Base-by-base conservation (phyloP, 2,113 vertebrate species). In the Clarias gariepinus region DNA sequence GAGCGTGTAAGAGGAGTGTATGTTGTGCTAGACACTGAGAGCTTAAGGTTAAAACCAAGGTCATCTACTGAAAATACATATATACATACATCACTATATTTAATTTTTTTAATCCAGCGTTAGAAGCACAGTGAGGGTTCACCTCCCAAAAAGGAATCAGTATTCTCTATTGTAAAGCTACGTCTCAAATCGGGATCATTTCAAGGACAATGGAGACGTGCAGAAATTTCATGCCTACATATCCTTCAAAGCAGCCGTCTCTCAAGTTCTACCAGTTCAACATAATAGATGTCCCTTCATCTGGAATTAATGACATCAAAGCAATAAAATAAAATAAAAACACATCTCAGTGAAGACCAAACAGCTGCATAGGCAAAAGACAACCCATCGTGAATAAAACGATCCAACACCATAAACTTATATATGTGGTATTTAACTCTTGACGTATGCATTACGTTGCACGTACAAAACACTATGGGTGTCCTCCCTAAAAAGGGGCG, bases 201-300 rank as follows among this genome's bases (percentile, higher is more conserved):
- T 87, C 33, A 80, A 87, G 87, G 82, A 68, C 81, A 81, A 71
- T 57, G 89, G 84, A 90, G 82, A 89, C 71, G 21, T 86, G 69
- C 73, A 92, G 90, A 86, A 93, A 93, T 92, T 86, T 84, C 82
- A 77, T 87, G 86, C 92, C 89, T 91, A 93, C 89, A 92, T 91
- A 92, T 60, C 92, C 89, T 87, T 91, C 90, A 94, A 88, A 90
- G 85, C 74, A 82, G 87, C 55, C 89, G 91, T 89, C 66, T 88
- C 87, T 88, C 92, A 93, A 94, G 92, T 93, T 92, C 89, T 91
- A 92, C 93, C 94, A 90, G 93, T 93, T 94, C 93, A 90, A 92
- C 87, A 94, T 91, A 94, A 94, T 91, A 88, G 91, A 91, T 92
- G 91, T 93, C 92, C 92, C 89, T 90, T 94, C 92, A 94, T 90